Conservation (phyloP, 2,888 invertebrate species). For the Melipona beecheii region DNA sequence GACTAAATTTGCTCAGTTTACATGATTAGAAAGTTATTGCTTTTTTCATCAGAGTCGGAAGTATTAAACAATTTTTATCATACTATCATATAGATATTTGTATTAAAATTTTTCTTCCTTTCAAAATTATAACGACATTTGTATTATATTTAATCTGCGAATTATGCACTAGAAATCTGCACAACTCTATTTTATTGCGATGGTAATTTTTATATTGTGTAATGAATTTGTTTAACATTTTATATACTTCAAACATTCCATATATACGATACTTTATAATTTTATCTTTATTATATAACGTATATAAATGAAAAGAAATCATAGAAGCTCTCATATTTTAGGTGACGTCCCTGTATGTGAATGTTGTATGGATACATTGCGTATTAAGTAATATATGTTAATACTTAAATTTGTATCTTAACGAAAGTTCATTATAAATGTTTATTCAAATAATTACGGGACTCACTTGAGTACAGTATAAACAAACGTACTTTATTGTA, state of each 20-base stretch:
- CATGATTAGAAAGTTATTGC: neutral
- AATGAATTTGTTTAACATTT: slow-evolving; percentile 50
- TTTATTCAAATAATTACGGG: slow-evolving; percentile 45
- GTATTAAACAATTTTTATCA: slow-evolving; percentile 40
- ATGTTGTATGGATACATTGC: slow-evolving; percentile 51
- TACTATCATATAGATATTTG: slow-evolving; percentile 23
- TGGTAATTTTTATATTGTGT: slow-evolving; percentile 53
- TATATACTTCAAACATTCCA: slow-evolving; percentile 66
- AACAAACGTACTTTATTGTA: slow-evolving; percentile 61
- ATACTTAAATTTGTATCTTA: slow-evolving; percentile 61
- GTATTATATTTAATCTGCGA: slow-evolving; percentile 22
- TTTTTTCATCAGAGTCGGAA: slow-evolving; percentile 29
- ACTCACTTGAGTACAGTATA: slow-evolving; percentile 65
- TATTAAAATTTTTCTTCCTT: slow-evolving; percentile 28
- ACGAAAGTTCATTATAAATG: slow-evolving; percentile 57
- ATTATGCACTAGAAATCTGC: slow-evolving; percentile 36
- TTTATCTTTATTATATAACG: slow-evolving; percentile 41
- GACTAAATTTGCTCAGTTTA: slow-evolving; percentile 58
- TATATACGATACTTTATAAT: slow-evolving; percentile 43
- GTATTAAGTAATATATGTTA: slow-evolving; percentile 64
- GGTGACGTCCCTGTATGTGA: slow-evolving; percentile 39
- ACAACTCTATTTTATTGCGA: slow-evolving; percentile 49
- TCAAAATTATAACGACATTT: slow-evolving; percentile 20
- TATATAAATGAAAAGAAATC: slow-evolving; percentile 22
- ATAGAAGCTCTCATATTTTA: slow-evolving; percentile 34